Evolutionary conservation across 2,797 vertebrate genomes (phyloP).

Genomic region (Sternarchorhynchus goeldii): DNA sequence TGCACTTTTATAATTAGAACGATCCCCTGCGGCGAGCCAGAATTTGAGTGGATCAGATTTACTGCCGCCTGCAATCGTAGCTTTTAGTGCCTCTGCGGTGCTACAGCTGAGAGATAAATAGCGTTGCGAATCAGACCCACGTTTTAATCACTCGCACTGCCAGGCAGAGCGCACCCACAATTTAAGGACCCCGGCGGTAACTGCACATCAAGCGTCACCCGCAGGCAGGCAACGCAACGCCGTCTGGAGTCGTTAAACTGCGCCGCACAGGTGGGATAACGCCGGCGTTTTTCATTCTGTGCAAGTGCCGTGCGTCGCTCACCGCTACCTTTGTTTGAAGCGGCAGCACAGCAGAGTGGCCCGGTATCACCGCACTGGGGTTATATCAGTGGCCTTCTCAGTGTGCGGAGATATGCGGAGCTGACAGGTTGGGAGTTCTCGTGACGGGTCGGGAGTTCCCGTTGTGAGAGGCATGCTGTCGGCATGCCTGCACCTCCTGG

Average conservation of each 20-base stretch:
- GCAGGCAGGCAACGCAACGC: background rate
- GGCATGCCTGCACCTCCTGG: conserved; percentile 24
- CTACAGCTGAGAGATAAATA: conserved; percentile 40
- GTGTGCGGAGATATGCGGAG: conserved; percentile 22
- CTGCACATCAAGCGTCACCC: background rate
- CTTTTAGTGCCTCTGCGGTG: conserved; percentile 35
- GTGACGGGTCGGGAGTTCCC: conserved; percentile 30
- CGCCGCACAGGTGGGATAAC: background rate
- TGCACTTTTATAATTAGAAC: conserved; percentile 43
- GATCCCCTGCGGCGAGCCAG: conserved; percentile 35
- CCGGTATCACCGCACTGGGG: background rate
- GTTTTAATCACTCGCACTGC: conserved; percentile 47
- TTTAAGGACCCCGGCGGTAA: conserved; percentile 30
- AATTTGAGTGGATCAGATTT: conserved; percentile 49
- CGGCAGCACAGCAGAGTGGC: background rate
- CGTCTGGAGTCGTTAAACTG: conserved; percentile 34
- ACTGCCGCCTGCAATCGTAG: conserved; percentile 38
- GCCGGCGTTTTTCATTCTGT: conserved; percentile 11
- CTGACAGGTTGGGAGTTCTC: conserved; percentile 30
- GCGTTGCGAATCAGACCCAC: conserved; percentile 42
- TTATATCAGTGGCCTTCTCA: background rate
- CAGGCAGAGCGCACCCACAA: conserved; percentile 24
- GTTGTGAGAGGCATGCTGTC: conserved; percentile 34
- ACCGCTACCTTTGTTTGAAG: background rate
- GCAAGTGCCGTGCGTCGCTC: background rate